Conservation (phyloP, 2,113 vertebrate genomes). For the Actenoides lindsayi region DNA sequence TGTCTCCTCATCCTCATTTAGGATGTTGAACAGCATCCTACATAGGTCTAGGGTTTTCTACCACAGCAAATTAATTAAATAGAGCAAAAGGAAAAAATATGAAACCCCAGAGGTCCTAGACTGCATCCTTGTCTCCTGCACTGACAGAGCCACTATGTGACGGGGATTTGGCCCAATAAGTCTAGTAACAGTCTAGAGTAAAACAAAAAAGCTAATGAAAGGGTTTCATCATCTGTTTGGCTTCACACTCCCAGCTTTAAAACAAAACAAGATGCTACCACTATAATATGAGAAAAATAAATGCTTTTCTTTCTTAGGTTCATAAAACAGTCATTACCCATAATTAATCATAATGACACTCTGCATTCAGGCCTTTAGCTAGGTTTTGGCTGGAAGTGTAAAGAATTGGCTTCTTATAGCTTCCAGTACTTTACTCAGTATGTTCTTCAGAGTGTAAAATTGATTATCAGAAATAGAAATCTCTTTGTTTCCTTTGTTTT, state of each 20-base stretch:
- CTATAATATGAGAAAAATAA: slow-evolving; percentile 73
- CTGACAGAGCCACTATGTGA: neutral
- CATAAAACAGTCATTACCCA: slow-evolving; percentile 80
- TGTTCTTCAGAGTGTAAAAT: slow-evolving; percentile 56
- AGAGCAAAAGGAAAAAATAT: neutral
- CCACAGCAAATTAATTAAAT: neutral
- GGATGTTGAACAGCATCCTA: neutral
- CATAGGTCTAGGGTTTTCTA: neutral
- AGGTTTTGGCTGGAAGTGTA: slow-evolving; percentile 57
- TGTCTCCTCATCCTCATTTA: neutral
- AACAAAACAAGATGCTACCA: slow-evolving; percentile 69
- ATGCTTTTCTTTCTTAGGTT: slow-evolving; percentile 75
- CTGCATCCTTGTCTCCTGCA: neutral
- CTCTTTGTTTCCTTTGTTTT: slow-evolving; percentile 28
- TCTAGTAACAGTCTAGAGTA: slow-evolving; percentile 7
- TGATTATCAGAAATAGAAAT: slow-evolving; percentile 62
- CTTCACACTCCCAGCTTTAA: slow-evolving; percentile 55
- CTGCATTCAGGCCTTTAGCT: slow-evolving; percentile 72
- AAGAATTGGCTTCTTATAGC: slow-evolving; percentile 68
- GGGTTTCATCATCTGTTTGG: slow-evolving; percentile 62
- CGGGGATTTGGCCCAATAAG: neutral
- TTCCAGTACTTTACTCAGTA: slow-evolving; percentile 60
- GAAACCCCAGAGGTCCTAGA: neutral
- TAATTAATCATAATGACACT: slow-evolving; percentile 82
- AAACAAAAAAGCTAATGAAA: slow-evolving; percentile 55